These are phyloP conservation scores for Megalonaias nervosa DNA, from an alignment of 1,140 invertebrate genomes.

Conservation along the genomic window DNA sequence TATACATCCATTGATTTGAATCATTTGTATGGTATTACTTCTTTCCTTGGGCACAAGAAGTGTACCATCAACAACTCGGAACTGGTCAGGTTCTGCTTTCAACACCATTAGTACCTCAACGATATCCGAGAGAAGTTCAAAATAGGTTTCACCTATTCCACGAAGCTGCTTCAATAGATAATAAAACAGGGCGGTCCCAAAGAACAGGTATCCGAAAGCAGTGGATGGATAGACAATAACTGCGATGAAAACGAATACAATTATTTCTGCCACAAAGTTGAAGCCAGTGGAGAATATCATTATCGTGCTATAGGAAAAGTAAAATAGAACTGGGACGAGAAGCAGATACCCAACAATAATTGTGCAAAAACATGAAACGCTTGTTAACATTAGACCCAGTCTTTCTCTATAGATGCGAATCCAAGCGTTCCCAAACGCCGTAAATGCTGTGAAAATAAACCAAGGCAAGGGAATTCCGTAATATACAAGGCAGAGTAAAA, in stretches of 20 bases:
- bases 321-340: neutral
- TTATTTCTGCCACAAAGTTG: slow-evolving; percentile 16
- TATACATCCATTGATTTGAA: slow-evolving; percentile 6
- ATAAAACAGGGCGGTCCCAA: slow-evolving; percentile 23
- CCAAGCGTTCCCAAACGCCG: neutral
- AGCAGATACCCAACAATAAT: neutral
- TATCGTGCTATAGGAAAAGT: slow-evolving; percentile 5
- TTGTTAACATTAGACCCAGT: neutral
- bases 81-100: neutral
- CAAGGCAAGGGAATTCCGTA: slow-evolving; percentile 4
- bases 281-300: slow-evolving; percentile 21
- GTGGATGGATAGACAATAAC: slow-evolving; percentile 21
- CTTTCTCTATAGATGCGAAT: neutral
- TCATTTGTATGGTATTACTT: neutral
- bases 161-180: slow-evolving; percentile 7
- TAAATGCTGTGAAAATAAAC: slow-evolving; percentile 8
- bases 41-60: slow-evolving; percentile 11
- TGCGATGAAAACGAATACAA: slow-evolving; percentile 13
- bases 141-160: slow-evolving; percentile 21
- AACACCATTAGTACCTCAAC: slow-evolving; percentile 17
- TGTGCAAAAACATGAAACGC: neutral
- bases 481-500: too few species aligned
- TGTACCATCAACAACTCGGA: neutral
- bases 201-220: slow-evolving; percentile 24
- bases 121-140: slow-evolving; percentile 11